phyloP scores from a whole-genome alignment of 1,140 invertebrate species.

The Tribolium madens region DNA sequence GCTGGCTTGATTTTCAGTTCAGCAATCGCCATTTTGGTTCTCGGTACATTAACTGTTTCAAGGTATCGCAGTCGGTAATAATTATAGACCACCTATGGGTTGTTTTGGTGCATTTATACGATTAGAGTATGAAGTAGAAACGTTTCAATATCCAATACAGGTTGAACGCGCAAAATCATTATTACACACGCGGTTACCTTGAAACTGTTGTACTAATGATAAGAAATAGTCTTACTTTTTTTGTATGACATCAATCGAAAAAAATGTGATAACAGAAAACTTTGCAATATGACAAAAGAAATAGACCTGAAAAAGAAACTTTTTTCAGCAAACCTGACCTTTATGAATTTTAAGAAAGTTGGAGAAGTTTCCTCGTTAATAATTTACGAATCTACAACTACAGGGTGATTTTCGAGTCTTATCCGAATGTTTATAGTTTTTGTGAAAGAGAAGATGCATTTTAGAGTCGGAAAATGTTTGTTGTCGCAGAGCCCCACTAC shows the following conservation, averaged over 20 bases:
- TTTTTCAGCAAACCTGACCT: conserved; percentile 2
- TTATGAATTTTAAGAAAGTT: conserved; percentile 27
- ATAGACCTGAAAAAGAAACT: neutral
- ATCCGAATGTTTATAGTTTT: too few species aligned
- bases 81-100: neutral
- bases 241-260: neutral
- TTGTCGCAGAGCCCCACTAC: too few species aligned
- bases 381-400: conserved; percentile 28
- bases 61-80: neutral
- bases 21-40: neutral
- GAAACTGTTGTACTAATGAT: conserved; percentile 34
- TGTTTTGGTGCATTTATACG: conserved; percentile 7
- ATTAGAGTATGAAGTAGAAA: neutral
- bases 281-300: neutral
- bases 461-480: too few species aligned
- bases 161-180: conserved; percentile 23
- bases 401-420: too few species aligned
- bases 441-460: too few species aligned
- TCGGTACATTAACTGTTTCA: neutral
- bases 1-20: neutral
- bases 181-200: conserved; percentile 27
- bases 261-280: neutral
- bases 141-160: conserved; percentile 27
- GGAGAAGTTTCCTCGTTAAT: neutral
- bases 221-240: conserved; percentile 31